Evolutionary conservation across 2,797 vertebrate species (phyloP).

Genomic region (Enteromius argenteus): DNA sequence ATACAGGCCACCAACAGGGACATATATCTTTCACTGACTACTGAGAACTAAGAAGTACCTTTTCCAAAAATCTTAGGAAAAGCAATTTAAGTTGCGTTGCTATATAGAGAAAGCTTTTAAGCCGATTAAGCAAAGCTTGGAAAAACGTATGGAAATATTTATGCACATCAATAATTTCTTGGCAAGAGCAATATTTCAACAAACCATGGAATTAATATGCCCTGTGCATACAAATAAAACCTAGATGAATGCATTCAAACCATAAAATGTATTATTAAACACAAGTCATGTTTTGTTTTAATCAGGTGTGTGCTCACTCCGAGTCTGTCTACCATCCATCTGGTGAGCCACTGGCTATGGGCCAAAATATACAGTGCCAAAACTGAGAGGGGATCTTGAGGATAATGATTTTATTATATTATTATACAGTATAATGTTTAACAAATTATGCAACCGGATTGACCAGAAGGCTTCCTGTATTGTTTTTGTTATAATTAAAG

Average conservation of each 20-base stretch:
- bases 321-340: background rate
- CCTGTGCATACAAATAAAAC: background rate
- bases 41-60: background rate
- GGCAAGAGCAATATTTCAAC: slow-evolving; percentile 21
- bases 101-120: slow-evolving; percentile 31
- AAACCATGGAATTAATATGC: background rate
- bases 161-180: slow-evolving; percentile 13
- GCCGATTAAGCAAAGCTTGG: slow-evolving; percentile 12
- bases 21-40: background rate
- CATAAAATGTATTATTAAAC: background rate
- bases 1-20: background rate
- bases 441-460: background rate
- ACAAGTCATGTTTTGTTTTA: background rate
- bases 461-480: background rate
- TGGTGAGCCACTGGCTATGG: background rate
- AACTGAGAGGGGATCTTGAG: background rate
- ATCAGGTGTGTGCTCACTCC: background rate
- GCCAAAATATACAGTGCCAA: background rate
- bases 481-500: background rate
- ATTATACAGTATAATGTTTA: background rate
- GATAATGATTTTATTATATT: background rate
- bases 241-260: background rate
- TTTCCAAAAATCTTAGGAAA: background rate
- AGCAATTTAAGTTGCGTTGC: background rate
- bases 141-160: background rate